Base-by-base conservation (phyloP, 2,888 invertebrate genomes). In the Girardia tigrina region DNA sequence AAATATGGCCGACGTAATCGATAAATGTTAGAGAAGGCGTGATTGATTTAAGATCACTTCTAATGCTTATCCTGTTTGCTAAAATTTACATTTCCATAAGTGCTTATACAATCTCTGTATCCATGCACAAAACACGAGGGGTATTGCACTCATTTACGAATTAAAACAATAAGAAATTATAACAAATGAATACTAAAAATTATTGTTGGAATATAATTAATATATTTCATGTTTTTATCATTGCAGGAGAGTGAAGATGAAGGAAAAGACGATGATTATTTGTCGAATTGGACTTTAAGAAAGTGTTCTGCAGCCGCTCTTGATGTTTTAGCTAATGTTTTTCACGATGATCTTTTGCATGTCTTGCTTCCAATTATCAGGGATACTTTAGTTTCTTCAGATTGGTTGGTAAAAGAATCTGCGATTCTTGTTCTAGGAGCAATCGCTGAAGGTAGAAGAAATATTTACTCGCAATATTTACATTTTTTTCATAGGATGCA, bases 281-380 rank as follows among this genome's bases (percentile, higher is more conserved):
- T 93, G 42, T 92, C 93, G 0, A 97, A 97, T 85, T 98, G 97
- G 97, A 98, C 95, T 87, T 87, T 97, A 79, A 82, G 88, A 81
- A 95, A 98, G 86, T 98, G 98, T 83, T 94, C 94, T 80, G 98
- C 98, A 0, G 98, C 98, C 27, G 97, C 95, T 0, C 87, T 98
- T 75, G 98, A 98, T 85, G 92, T 94, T 75, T 86, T 98, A 76
- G 95, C 98, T 23, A 94, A 93, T 85, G 95, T 98, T 36, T 99
- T 97, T 84, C 89, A 91, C 71, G 94, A 95, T 78, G 94, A 94
- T 78, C 88, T 98, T 77, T 87, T 98, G 80, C 92, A 93, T 0
- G 91, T 94, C 78, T 87, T 98, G 36, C 88, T 98, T 80, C 97
- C 97, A 4, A 94, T 97, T 81, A 87, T 99, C 16, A 94, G 95